These are phyloP conservation scores for Hypselothyrea guttata DNA, from an alignment of 2,888 invertebrate genomes.

Conservation along the genomic window DNA sequence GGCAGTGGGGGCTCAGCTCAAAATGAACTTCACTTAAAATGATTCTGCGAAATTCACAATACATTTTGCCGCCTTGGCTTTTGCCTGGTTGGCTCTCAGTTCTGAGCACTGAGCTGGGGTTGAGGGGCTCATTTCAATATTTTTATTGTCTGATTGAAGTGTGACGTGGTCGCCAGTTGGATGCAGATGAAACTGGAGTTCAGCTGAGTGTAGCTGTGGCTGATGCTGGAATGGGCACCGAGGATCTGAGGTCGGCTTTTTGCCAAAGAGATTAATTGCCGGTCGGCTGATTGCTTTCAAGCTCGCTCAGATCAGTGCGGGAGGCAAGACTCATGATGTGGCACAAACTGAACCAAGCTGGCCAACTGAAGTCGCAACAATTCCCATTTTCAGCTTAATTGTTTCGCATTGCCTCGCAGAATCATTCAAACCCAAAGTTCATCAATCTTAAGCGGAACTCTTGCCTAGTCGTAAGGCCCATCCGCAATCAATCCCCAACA, in stretches of 20 bases:
- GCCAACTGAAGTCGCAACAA: slow-evolving; percentile 31
- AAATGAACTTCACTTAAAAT: slow-evolving; percentile 71
- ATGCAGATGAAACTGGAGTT: slow-evolving; percentile 26
- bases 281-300: slow-evolving; percentile 41
- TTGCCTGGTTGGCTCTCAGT: neutral
- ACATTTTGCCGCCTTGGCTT: slow-evolving; percentile 35
- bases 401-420: slow-evolving; percentile 51
- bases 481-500: slow-evolving; percentile 19
- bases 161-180: slow-evolving; percentile 55
- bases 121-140: slow-evolving; percentile 65
- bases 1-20: neutral
- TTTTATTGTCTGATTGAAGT: slow-evolving; percentile 75
- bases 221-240: slow-evolving; percentile 1
- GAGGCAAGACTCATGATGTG: slow-evolving; percentile 34
- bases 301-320: slow-evolving; percentile 24
- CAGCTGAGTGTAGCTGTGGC: neutral
- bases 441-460: slow-evolving; percentile 38
- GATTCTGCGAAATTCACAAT: slow-evolving; percentile 73
- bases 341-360: slow-evolving; percentile 42
- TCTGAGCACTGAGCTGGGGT: slow-evolving; percentile 6
- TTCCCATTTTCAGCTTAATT: slow-evolving; percentile 56
- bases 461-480: slow-evolving; percentile 25
- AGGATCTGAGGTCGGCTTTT: slow-evolving; percentile 52
- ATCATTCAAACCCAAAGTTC: slow-evolving; percentile 23
- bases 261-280: slow-evolving; percentile 69